Base-by-base conservation (phyloP, 2,113 vertebrate species). In the Sinocyclocheilus rhinocerous region DNA sequence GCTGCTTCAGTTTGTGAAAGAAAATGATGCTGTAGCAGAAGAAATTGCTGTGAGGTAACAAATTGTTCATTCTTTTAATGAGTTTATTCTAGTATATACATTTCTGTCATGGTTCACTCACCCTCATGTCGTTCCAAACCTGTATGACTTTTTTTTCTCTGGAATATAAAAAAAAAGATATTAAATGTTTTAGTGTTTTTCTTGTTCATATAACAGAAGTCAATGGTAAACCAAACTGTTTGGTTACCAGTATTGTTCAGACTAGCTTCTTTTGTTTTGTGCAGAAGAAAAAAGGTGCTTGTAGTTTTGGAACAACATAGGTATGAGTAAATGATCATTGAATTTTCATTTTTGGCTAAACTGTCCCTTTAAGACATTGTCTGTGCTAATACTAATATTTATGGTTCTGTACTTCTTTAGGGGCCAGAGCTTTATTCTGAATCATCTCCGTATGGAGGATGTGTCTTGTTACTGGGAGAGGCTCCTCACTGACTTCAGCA, bases 381-480 rank as follows among this genome's bases (percentile, higher is more conserved):
- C 69, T 11, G 18, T 72, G 69, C 7, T 26, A 57, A 67, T 73
- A n/a, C 42, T 82, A 7, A 61, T 36, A n/a, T 59, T 50, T 13
- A 50, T 55, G n/a, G 8, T 33, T 24, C 5, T 78, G 12, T 87
- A 77, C 92, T 26, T 92, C 50, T 89, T 69, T 91, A 99, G 98
- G 91, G 98, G 98, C 76, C 94, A 91, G 88, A 93, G 92, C 16
- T 99, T 99, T 92, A 97, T 99, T 90, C 90, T 93, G 1, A 90
- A 97, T 79, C 95, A 99, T 89, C 94, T 99, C 90, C 92, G 85
- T 26, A 98, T 99, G 97, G 93, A 96, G 72, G 97, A 99, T 1
- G 81, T 99, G 79, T 96, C 95, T 84, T 98, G 97, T 92, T 99
- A 99, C 93, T 99, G 98, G 98, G 94, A 97, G 90, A 93, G 87